phyloP scores from a whole-genome alignment of 2,888 invertebrate genomes.

The Tenthredo scrophulariae region DNA sequence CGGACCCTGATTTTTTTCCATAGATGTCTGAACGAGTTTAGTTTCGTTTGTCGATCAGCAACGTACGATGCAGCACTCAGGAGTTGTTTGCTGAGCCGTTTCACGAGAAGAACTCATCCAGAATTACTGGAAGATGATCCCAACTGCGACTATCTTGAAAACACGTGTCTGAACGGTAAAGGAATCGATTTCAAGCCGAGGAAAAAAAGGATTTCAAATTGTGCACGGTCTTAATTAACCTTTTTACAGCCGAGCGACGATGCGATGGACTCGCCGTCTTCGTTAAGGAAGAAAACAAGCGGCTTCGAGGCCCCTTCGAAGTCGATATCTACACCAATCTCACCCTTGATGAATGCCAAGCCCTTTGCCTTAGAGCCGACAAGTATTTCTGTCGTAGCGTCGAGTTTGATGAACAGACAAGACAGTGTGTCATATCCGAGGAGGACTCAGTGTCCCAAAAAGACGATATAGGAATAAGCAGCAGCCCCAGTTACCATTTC shows the following conservation, averaged over 20 bases:
- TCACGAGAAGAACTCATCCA: constrained; percentile 92
- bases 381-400: constrained; percentile 95
- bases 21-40: constrained; percentile 91
- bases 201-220: neutral
- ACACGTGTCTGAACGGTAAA: constrained; percentile 92
- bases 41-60: constrained; percentile 93
- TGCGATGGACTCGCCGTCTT: constrained; percentile 93
- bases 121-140: constrained; percentile 91
- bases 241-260: constrained; percentile 86
- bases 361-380: constrained; percentile 91
- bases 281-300: constrained; percentile 93
- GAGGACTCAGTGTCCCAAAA: constrained; percentile 95
- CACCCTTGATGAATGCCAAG: constrained; percentile 92
- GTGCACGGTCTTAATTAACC: neutral
- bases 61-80: constrained; percentile 89
- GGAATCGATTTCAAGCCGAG: neutral
- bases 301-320: constrained; percentile 92
- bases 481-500: constrained; percentile 91
- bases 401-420: constrained; percentile 92
- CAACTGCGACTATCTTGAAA: constrained; percentile 93
- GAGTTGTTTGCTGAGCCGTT: constrained; percentile 89
- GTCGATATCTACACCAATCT: constrained; percentile 92
- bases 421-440: constrained; percentile 93
- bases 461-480: constrained; percentile 91
- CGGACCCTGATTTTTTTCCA: constrained; percentile 31